phyloP scores from a whole-genome alignment of 2,888 invertebrate species.

The Pammene aurita region DNA sequence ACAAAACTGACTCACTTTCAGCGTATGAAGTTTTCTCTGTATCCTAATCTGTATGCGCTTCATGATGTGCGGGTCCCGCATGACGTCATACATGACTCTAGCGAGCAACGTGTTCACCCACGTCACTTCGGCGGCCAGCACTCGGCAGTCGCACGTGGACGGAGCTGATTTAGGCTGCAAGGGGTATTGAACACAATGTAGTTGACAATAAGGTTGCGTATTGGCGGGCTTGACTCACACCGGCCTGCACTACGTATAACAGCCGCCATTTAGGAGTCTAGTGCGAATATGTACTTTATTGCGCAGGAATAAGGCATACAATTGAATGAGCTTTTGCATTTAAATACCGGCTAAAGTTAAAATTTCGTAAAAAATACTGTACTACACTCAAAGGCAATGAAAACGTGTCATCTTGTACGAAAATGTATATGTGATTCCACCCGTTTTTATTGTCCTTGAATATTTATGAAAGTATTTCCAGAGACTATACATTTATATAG shows the following conservation, averaged over 20 bases:
- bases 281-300: neutral
- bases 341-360: too few species aligned
- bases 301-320: neutral
- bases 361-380: too few species aligned
- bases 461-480: too few species aligned
- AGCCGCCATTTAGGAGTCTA: too few species aligned
- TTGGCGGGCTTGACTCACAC: neutral
- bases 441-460: too few species aligned
- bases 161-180: constrained; percentile 54
- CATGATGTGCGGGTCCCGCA: constrained; percentile 88
- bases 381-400: too few species aligned
- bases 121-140: constrained; percentile 79
- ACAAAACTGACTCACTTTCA: constrained; percentile 84
- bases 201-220: neutral
- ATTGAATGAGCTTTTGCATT: too few species aligned
- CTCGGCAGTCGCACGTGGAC: constrained; percentile 60
- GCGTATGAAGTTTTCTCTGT: constrained; percentile 92
- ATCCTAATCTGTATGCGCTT: constrained; percentile 89
- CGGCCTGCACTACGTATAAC: too few species aligned
- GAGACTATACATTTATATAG: too few species aligned
- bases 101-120: constrained; percentile 92
- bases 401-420: too few species aligned
- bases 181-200: neutral
- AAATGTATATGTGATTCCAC: too few species aligned
- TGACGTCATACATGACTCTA: constrained; percentile 91